Conservation (phyloP, 1,140 invertebrate species). For the Phymorhynchus buccinoides region DNA sequence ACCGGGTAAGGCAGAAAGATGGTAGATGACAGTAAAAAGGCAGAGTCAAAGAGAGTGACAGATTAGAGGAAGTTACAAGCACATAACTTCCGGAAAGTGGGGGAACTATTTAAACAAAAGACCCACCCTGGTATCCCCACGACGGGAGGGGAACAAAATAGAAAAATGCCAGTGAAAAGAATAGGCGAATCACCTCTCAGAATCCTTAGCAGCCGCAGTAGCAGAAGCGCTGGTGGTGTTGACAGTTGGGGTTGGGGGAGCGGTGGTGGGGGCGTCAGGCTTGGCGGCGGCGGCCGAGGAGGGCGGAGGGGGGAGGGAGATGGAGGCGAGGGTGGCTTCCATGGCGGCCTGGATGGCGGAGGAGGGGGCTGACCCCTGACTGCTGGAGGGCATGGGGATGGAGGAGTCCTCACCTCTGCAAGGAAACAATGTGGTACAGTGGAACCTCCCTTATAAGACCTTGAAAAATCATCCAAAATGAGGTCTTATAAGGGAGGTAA, state of each 20-base stretch:
- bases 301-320: slow-evolving; percentile 68
- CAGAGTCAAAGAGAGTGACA: too few relatives aligned
- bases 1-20: too few relatives aligned
- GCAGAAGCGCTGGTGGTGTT: background rate
- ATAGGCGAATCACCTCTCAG: background rate
- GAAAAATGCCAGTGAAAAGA: too few relatives aligned
- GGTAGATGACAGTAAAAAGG: too few relatives aligned
- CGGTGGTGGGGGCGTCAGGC: slow-evolving; percentile 42
- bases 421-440: background rate
- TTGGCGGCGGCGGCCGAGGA: slow-evolving; percentile 27
- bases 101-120: too few relatives aligned
- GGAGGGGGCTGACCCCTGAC: slow-evolving; percentile 48
- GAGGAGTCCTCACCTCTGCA: slow-evolving; percentile 30
- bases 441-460: too few relatives aligned
- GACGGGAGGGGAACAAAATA: too few relatives aligned
- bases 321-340: slow-evolving; percentile 86
- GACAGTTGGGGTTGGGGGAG: slow-evolving; percentile 23
- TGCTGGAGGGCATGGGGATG: slow-evolving; percentile 4
- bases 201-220: background rate
- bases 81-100: too few relatives aligned
- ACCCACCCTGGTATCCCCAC: too few relatives aligned
- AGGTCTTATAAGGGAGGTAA: too few relatives aligned
- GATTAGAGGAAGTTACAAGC: too few relatives aligned
- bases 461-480: too few relatives aligned
- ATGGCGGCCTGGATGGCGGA: slow-evolving; percentile 93